Conservation (phyloP, 1,140 invertebrate species). For the Cepaea nemoralis region DNA sequence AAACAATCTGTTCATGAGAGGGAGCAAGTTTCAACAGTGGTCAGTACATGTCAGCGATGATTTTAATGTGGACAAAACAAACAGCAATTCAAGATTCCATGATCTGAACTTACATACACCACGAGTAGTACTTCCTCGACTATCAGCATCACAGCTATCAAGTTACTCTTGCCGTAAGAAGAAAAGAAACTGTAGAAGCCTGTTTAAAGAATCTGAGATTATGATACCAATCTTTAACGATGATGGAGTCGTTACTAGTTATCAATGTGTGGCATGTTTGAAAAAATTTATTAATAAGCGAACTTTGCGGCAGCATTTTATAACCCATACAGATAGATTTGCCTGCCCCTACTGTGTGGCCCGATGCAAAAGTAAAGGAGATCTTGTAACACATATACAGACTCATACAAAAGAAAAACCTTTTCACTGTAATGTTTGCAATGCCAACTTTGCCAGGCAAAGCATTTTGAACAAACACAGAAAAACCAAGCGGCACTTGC, state of each 20-base stretch:
- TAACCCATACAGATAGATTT: slow-evolving; percentile 39
- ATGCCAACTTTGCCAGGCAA: slow-evolving; percentile 32
- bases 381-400: slow-evolving; percentile 30
- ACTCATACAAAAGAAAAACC: slow-evolving; percentile 41
- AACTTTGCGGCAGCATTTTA: slow-evolving; percentile 39
- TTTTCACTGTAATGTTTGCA: slow-evolving; percentile 35
- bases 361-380: slow-evolving; percentile 41
- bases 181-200: background rate
- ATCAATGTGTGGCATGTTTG: slow-evolving; percentile 22
- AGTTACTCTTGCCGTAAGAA: background rate
- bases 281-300: slow-evolving; percentile 33
- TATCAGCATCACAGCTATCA: background rate
- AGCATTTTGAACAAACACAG: slow-evolving; percentile 37
- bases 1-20: background rate
- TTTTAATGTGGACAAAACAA: no score
- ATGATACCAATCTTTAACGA: background rate
- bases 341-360: slow-evolving; percentile 29
- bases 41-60: background rate
- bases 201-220: background rate
- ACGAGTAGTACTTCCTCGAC: background rate
- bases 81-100: background rate
- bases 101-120: background rate
- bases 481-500: slow-evolving; percentile 15
- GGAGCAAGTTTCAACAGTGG: background rate
- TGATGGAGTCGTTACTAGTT: slow-evolving; percentile 23